Evolutionary conservation across 1,140 invertebrate genomes (phyloP), one percentile per base, ranked within the genome.

Genomic region (Pararge aegeria): DNA sequence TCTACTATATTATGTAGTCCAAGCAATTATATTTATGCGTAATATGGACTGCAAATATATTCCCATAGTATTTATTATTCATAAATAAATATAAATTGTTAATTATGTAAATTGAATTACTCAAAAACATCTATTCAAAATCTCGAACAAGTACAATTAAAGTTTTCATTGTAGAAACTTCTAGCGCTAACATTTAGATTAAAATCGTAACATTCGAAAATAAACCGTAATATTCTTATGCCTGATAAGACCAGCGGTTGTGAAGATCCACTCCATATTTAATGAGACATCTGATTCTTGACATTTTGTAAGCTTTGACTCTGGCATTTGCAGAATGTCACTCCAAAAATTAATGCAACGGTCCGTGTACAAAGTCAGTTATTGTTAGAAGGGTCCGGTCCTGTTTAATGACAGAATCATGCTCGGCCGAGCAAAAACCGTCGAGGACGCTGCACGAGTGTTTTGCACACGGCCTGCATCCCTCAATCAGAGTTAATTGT

Each of bases 341-440:
- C 13, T 20, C 16, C 42, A 9, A 46, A 46, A 46, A 20, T 46
- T 46, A 46, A 12, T 20, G 42, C 42, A 46, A 20, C 18, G 42
- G 42, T 46, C 42, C 42, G 10, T 46, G 42, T 20, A 46, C 42
- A 55, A 55, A 54, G 38, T 30, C 46, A 52, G 51, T 61, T 61
- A 61, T 66, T 58, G 64, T 66, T 62, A 61, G 64, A 54, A 62
- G 59, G 64, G 64, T 55, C 64, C 59, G 16, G 49, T 55, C 30
- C 64, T 50, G 59, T 60, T 61, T 66, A 66, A 55, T 66, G 64
- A 66, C 64, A 62, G 59, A 58, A 62, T 66, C 74, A 74, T 61
- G 78, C 80, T 80, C 55, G 61, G 71, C 55, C 50, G 54, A 79
- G 76, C 78, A 77, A 78, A 75, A 75, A 75, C 60, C 65, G 52